Percentiles rank a stretch among this genome's conserved stretches.
These are phyloP conservation scores for Elgaria multicarinata DNA, from an alignment of 2,113 vertebrate genomes.

Conservation along the genomic window DNA sequence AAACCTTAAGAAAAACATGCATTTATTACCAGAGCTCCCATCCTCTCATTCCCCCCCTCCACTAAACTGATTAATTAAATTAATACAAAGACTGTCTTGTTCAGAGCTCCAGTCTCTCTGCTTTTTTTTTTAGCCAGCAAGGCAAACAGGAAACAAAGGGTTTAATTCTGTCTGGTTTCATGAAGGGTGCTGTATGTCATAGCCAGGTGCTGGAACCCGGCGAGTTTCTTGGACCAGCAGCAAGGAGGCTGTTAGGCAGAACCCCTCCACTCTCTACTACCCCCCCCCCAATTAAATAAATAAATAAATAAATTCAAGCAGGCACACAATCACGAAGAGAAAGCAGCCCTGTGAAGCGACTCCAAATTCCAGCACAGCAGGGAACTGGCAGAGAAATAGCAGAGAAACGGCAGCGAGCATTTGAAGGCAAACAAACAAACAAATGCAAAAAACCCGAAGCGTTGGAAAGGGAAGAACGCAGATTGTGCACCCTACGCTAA, in stretches of 20 bases:
- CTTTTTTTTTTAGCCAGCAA: constrained; percentile 63
- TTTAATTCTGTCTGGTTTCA: constrained; percentile 76
- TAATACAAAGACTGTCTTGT: constrained; percentile 83
- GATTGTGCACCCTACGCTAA: not conserved
- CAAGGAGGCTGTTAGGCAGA: constrained; percentile 54
- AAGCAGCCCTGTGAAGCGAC: not conserved
- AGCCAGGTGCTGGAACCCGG: constrained; percentile 55
- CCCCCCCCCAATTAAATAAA: not conserved
- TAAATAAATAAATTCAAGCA: not conserved
- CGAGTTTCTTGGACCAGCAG: constrained; percentile 58
- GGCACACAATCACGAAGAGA: not conserved
- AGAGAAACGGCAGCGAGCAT: constrained; percentile 17
- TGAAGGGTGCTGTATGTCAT: constrained; percentile 69
- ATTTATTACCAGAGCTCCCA: constrained; percentile 75
- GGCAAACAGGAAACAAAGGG: constrained; percentile 80
- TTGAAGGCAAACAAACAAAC: constrained; percentile 34
- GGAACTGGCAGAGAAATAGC: constrained; percentile 27
- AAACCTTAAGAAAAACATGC: constrained; percentile 67
- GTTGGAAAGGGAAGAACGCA: not conserved
- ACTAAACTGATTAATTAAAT: constrained; percentile 79
- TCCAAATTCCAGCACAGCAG: constrained; percentile 47
- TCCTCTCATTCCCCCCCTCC: constrained; percentile 66
- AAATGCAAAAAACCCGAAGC: constrained; percentile 4
- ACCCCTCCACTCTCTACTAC: not conserved
- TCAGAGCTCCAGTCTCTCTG: constrained; percentile 61